Evolutionary conservation across 2,888 invertebrate genomes (phyloP).

Genomic region (Nephrotoma flavescens): DNA sequence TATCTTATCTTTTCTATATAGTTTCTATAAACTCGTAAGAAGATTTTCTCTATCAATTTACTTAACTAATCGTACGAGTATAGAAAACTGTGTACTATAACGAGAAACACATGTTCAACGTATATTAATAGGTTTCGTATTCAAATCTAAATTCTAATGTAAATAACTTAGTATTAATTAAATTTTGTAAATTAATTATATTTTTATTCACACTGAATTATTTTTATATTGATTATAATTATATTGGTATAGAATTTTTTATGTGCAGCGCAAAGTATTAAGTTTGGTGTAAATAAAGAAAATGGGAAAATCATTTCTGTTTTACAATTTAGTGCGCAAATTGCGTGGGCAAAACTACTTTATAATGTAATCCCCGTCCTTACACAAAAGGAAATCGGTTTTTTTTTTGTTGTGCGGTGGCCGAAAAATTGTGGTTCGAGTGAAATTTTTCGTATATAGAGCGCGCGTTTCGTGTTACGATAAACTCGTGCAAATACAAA

Average conservation of each 20-base stretch:
- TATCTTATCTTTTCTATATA: too few species aligned
- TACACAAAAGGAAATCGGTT: background rate
- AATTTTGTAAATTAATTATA: background rate
- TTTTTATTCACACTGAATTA: background rate
- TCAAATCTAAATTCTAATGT: background rate
- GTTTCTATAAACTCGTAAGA: too few species aligned
- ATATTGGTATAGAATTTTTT: background rate
- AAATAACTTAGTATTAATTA: background rate
- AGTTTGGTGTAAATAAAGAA: background rate
- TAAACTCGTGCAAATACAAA: background rate
- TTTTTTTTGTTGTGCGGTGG: background rate
- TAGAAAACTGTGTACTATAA: background rate
- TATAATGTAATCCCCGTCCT: background rate
- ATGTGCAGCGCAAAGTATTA: background rate
- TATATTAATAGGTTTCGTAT: background rate
- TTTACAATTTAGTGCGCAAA: background rate
- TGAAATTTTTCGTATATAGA: background rate
- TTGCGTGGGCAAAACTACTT: background rate
- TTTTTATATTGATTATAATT: background rate
- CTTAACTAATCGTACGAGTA: background rate
- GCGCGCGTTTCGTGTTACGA: background rate
- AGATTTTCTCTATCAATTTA: background rate
- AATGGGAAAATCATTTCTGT: background rate
- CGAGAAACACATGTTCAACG: background rate
- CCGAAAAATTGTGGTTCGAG: background rate